A percentile compares a stretch with the other conserved stretches of the same genome.
Conservation (phyloP, 2,113 vertebrate genomes). For the Cardinalis cardinalis region DNA sequence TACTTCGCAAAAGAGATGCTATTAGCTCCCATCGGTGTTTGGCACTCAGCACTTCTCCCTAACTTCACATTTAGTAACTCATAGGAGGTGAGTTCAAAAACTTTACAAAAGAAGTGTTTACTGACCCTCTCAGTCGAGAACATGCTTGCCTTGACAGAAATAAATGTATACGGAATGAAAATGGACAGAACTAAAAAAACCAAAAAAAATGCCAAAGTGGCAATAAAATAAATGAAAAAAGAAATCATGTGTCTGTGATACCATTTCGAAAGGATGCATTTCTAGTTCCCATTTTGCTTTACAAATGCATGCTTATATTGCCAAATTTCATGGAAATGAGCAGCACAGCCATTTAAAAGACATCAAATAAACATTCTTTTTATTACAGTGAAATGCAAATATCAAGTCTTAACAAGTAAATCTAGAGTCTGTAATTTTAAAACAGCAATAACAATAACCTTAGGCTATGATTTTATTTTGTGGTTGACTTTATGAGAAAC, state of each 20-base stretch:
- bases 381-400: constrained; percentile 66
- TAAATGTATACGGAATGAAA: neutral
- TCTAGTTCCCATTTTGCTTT: constrained; percentile 51
- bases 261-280: constrained; percentile 37
- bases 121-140: neutral
- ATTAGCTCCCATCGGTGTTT: neutral
- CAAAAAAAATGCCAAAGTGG: neutral
- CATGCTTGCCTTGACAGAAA: neutral
- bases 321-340: constrained; percentile 64
- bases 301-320: constrained; percentile 54
- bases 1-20: neutral
- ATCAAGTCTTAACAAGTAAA: constrained; percentile 73
- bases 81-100: neutral
- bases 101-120: neutral
- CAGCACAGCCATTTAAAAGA: constrained; percentile 64
- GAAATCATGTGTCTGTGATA: constrained; percentile 25
- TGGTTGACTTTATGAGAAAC: constrained; percentile 56
- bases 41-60: neutral
- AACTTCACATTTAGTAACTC: neutral
- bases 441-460: constrained; percentile 67
- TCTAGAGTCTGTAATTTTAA: constrained; percentile 66
- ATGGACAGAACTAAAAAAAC: neutral
- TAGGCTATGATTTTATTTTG: constrained; percentile 55
- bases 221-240: constrained; percentile 41
- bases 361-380: constrained; percentile 68